These are phyloP conservation scores for Coryphaenoides rupestris DNA, from an alignment of 2,113 vertebrate genomes.

Conservation along the genomic window DNA sequence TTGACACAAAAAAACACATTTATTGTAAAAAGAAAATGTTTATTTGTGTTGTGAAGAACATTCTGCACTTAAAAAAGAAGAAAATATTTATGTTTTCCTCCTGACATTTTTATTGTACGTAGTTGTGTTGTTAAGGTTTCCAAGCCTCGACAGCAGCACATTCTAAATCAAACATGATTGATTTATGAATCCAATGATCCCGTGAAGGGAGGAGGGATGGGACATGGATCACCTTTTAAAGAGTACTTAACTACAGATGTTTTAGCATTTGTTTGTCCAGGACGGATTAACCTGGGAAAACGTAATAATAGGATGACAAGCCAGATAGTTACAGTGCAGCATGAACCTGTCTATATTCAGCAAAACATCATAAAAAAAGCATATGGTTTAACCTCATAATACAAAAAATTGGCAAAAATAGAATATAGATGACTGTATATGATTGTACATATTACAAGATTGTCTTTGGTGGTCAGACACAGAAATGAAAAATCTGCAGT, in stretches of 20 bases:
- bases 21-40: constrained; percentile 27
- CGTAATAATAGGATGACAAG: neutral
- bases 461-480: constrained; percentile 44
- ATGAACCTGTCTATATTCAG: constrained; percentile 3
- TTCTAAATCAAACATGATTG: too few species aligned
- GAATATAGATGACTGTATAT: neutral
- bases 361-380: neutral
- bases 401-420: constrained; percentile 5
- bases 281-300: neutral
- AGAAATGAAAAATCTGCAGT: constrained; percentile 6
- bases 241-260: too few species aligned
- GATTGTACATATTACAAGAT: constrained; percentile 5
- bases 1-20: constrained; percentile 1
- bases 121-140: too few species aligned
- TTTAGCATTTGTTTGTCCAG: neutral
- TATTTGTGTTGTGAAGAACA: constrained; percentile 28
- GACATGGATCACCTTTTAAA: too few species aligned
- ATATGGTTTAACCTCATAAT: constrained; percentile 18
- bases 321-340: neutral
- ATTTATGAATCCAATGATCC: too few species aligned
- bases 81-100: neutral
- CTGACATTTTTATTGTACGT: too few species aligned
- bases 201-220: too few species aligned
- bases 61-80: neutral
- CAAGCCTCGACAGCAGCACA: too few species aligned